A percentile compares a stretch with the other conserved stretches of the same genome.
phyloP scores from a whole-genome alignment of 2,888 invertebrate genomes.

The Sesia bembeciformis region DNA sequence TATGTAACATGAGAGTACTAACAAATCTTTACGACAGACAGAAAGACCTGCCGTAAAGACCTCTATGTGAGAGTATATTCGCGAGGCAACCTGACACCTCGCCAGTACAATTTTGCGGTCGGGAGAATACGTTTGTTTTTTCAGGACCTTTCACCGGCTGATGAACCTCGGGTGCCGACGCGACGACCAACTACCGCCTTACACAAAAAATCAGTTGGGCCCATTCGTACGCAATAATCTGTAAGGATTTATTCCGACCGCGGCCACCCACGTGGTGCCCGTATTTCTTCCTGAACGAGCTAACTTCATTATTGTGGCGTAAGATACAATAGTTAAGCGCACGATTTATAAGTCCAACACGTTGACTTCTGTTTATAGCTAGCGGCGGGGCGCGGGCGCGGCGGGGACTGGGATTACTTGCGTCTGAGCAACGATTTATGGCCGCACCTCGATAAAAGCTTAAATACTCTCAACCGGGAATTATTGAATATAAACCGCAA shows the following conservation, averaged over 20 bases:
- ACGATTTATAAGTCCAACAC: conserved; percentile 74
- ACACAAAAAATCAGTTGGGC: conserved; percentile 57
- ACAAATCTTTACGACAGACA: too few species aligned
- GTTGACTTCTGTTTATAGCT: conserved; percentile 74
- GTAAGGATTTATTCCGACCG: conserved; percentile 56
- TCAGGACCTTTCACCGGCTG: conserved; percentile 56
- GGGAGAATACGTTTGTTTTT: conserved; percentile 49
- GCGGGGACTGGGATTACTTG: conserved; percentile 65
- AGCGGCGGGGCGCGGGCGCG: conserved; percentile 52
- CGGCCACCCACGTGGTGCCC: conserved; percentile 66
- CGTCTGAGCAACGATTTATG: conserved; percentile 70
- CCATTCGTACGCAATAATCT: conserved; percentile 62
- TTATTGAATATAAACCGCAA: conserved; percentile 34
- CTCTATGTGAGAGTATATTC: too few species aligned
- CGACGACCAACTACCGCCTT: conserved; percentile 30
- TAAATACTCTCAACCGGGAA: conserved; percentile 66
- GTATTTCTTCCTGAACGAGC: conserved; percentile 72
- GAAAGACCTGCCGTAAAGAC: too few species aligned
- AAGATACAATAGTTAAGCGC: conserved; percentile 74
- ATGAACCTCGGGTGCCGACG: conserved; percentile 42
- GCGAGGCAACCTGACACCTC: conserved; percentile 26
- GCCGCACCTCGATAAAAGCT: conserved; percentile 68
- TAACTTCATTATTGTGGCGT: conserved; percentile 74
- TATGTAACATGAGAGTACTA: too few species aligned
- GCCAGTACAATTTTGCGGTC: conserved; percentile 12